A percentile compares a stretch with the other conserved stretches of the same genome.
phyloP scores from a whole-genome alignment of 2,113 vertebrate species.

The Forbesichthys papilliferus region DNA sequence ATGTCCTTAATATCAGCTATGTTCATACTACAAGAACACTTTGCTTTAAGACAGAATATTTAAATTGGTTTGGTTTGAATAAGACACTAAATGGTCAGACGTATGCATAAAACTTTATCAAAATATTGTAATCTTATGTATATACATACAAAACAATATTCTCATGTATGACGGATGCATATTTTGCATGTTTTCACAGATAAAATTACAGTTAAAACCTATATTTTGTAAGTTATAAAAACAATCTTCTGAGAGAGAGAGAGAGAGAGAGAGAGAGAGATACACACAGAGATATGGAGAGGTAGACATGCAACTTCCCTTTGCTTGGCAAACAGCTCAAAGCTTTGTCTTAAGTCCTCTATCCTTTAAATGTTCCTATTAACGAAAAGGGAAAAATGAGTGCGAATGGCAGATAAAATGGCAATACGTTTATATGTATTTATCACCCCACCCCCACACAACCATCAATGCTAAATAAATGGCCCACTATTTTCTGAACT shows the following conservation, averaged over 20 bases:
- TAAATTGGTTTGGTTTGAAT: no score
- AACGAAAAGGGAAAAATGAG: conserved; percentile 39
- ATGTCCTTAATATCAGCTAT: no score
- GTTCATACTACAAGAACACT: no score
- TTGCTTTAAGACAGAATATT: no score
- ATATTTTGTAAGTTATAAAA: no score
- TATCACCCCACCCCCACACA: not conserved
- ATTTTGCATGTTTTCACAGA: no score
- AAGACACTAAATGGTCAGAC: no score
- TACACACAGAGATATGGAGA: conserved; percentile 14
- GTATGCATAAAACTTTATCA: no score
- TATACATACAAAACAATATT: no score
- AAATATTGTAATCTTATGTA: no score
- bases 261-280: conserved; percentile 1
- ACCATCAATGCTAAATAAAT: conserved; percentile 53
- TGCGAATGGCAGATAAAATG: conserved; percentile 56
- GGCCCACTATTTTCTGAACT: conserved; percentile 50
- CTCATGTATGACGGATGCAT: no score
- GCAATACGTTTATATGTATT: conserved; percentile 33
- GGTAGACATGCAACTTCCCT: conserved; percentile 43
- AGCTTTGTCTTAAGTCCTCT: conserved; percentile 47
- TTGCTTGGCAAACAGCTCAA: conserved; percentile 49
- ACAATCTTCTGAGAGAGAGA: conserved; percentile 1
- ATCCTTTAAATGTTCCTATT: conserved; percentile 58
- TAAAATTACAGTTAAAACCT: no score